Evolutionary conservation across 2,113 vertebrate species (phyloP).

Genomic region (Laterallus jamaicensis): DNA sequence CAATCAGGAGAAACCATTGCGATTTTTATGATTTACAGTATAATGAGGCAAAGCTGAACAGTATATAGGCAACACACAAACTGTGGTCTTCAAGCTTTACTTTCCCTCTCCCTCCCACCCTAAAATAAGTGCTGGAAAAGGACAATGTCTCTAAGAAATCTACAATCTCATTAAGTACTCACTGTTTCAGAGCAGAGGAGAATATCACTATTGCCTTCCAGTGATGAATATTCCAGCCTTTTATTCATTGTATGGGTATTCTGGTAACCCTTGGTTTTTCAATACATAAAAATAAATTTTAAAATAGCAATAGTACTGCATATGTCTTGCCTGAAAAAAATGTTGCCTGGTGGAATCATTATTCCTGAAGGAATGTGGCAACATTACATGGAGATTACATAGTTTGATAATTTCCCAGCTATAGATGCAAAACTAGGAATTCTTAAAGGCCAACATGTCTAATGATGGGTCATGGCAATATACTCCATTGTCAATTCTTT

Average conservation of each 20-base stretch:
- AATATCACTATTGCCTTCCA: not conserved
- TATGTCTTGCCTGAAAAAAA: not conserved
- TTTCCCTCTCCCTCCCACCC: not conserved
- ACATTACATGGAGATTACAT: not conserved
- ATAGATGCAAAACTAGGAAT: not conserved
- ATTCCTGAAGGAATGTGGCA: not conserved
- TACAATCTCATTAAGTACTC: not conserved
- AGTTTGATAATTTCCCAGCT: not conserved
- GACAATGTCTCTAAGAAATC: not conserved
- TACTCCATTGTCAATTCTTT: not conserved
- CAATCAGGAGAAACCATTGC: slow-evolving; percentile 24
- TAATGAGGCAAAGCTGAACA: slow-evolving; percentile 5
- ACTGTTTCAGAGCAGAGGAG: not conserved
- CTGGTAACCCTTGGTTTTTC: not conserved
- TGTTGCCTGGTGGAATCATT: not conserved
- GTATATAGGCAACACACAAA: not conserved
- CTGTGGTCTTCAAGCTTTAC: not conserved
- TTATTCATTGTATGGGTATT: not conserved
- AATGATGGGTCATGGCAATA: not conserved
- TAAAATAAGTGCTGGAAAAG: not conserved
- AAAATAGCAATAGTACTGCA: not conserved
- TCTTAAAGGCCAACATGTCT: not conserved
- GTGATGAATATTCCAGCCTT: not conserved
- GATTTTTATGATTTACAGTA: slow-evolving; percentile 46
- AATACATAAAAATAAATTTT: not conserved